Evolutionary conservation across 30 jellyfish, hydroid and myxozoan species (phyloP).

Genomic region (Aurelia sp.): DNA sequence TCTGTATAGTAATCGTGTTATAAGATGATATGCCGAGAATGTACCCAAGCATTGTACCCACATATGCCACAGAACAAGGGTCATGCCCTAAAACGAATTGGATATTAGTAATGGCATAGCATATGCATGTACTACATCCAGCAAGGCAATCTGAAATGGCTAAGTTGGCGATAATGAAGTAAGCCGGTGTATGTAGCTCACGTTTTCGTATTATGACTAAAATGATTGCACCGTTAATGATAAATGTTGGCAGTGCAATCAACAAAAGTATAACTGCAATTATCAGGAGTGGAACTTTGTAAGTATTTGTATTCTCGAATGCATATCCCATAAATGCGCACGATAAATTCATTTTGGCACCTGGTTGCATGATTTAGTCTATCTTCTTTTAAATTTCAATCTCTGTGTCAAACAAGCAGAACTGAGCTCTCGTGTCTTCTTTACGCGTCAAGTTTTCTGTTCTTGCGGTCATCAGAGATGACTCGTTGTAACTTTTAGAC

Average conservation of each 20-base stretch:
- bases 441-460: too few species aligned
- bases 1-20: constrained; percentile 42
- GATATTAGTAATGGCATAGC: constrained; percentile 40
- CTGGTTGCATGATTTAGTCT: too few species aligned
- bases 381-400: too few species aligned
- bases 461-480: too few species aligned
- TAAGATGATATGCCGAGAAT: constrained; percentile 44
- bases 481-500: too few species aligned
- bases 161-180: constrained; percentile 30
- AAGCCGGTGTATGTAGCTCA: constrained; percentile 63
- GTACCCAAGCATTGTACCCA: constrained; percentile 57
- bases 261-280: constrained; percentile 16
- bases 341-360: constrained; percentile 36
- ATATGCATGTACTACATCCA: constrained; percentile 37
- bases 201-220: constrained; percentile 20
- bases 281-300: background rate
- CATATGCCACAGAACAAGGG: constrained; percentile 53
- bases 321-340: constrained; percentile 63
- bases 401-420: too few species aligned
- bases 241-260: constrained; percentile 42
- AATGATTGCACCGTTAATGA: constrained; percentile 13
- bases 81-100: constrained; percentile 22
- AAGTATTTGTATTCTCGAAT: background rate
- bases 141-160: constrained; percentile 58
- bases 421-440: too few species aligned